Evolutionary conservation across 30 jellyfish, hydroid and myxozoan genomes (phyloP).

Genomic region (Phacellophora camtschatica): DNA sequence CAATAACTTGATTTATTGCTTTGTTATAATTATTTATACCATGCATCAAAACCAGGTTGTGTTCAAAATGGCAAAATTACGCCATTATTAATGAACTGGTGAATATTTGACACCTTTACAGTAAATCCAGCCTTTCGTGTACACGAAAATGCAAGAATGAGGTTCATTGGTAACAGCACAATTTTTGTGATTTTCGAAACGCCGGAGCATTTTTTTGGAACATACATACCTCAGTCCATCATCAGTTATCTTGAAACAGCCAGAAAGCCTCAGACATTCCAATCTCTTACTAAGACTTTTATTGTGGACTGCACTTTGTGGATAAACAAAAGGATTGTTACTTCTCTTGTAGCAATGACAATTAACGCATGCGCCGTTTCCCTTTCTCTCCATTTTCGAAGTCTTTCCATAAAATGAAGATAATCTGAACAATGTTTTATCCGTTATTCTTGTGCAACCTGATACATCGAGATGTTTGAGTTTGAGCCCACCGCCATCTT

Average conservation of each 20-base stretch:
- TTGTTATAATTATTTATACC: no score
- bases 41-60: no score
- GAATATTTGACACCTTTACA: no score
- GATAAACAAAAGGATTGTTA: background rate
- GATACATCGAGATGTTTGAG: conserved; percentile 77
- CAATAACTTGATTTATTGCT: no score
- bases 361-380: conserved; percentile 15
- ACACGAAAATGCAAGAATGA: no score
- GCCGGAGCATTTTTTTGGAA: no score
- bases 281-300: conserved; percentile 1
- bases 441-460: conserved; percentile 85
- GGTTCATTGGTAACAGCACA: no score
- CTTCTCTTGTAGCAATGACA: conserved; percentile 21
- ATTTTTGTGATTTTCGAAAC: no score
- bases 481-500: conserved; percentile 75
- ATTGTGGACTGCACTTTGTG: background rate
- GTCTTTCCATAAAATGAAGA: conserved; percentile 59
- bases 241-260: conserved; percentile 88
- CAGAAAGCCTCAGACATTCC: conserved; percentile 74
- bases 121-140: no score
- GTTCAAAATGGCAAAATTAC: no score
- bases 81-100: no score
- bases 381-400: conserved; percentile 1
- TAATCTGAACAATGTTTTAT: conserved; percentile 63
- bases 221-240: conserved; percentile 82